A percentile compares a stretch with the other conserved stretches of the same genome.
Conservation (phyloP, 2,797 vertebrate species). For the Lates japonicus region DNA sequence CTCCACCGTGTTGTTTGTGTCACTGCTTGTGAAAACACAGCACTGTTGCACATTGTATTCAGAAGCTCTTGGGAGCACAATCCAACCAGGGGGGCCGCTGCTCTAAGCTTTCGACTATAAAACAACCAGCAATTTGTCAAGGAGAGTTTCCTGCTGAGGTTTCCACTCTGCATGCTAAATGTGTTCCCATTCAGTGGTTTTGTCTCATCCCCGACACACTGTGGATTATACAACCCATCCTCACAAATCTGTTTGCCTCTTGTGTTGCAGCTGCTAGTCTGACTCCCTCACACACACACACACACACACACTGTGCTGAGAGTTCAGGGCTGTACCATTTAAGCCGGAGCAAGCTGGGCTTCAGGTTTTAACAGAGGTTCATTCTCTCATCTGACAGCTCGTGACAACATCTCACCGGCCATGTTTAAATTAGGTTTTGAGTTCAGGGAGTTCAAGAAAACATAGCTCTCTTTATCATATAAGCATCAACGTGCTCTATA, state of each 20-base stretch:
- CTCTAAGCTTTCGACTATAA: slow-evolving; percentile 40
- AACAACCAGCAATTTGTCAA: slow-evolving; percentile 45
- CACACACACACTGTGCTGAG: background rate
- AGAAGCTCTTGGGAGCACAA: slow-evolving; percentile 11
- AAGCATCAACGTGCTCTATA: background rate
- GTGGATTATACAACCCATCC: slow-evolving; percentile 54
- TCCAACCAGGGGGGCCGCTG: slow-evolving; percentile 24
- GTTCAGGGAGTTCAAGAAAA: slow-evolving; percentile 51
- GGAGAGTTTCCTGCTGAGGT: slow-evolving; percentile 38
- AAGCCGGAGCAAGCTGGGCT: slow-evolving; percentile 16
- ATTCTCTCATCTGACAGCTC: slow-evolving; percentile 33
- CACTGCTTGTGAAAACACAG: slow-evolving; percentile 8
- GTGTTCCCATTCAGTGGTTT: slow-evolving; percentile 46
- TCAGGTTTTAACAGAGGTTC: slow-evolving; percentile 36
- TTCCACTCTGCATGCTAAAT: slow-evolving; percentile 46
- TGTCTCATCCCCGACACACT: slow-evolving; percentile 64
- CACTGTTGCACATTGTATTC: background rate
- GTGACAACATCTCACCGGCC: slow-evolving; percentile 31
- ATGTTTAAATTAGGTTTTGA: slow-evolving; percentile 41
- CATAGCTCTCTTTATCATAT: background rate
- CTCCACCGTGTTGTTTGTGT: slow-evolving; percentile 9
- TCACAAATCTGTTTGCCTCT: slow-evolving; percentile 55
- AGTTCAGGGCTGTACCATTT: slow-evolving; percentile 16
- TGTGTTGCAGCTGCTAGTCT: slow-evolving; percentile 20
- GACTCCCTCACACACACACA: slow-evolving; percentile 12